phyloP scores from a whole-genome alignment of 2,113 vertebrate genomes.

The Syrmaticus mikado region DNA sequence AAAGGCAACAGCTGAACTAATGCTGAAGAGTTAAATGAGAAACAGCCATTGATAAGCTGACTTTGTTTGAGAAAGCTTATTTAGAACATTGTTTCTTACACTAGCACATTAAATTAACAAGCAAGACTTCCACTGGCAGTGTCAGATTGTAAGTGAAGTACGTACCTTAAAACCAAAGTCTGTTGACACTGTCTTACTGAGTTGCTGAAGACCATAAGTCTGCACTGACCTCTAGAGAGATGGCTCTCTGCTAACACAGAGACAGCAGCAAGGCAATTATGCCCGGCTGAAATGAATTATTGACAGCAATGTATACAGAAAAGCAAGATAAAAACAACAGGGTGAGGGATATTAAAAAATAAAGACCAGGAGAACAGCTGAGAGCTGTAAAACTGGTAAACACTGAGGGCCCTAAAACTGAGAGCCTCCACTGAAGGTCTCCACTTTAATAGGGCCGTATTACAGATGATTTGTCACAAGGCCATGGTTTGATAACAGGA shows the following conservation, averaged over 20 bases:
- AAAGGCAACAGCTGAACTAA: background rate
- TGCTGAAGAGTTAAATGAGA: background rate
- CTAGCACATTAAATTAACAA: background rate
- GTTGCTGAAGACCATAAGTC: background rate
- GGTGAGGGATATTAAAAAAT: background rate
- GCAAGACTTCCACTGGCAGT: background rate
- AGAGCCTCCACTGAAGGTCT: background rate
- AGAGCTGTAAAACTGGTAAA: background rate
- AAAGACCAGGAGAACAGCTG: background rate
- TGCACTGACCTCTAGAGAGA: background rate
- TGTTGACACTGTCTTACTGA: background rate
- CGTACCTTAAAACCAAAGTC: background rate
- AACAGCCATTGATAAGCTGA: background rate
- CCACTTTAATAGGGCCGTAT: rapidly evolving
- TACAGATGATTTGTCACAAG: background rate
- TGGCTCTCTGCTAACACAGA: background rate
- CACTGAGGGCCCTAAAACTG: background rate
- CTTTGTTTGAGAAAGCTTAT: background rate
- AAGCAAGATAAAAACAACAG: background rate
- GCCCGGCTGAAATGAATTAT: background rate
- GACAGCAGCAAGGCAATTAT: background rate
- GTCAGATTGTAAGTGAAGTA: background rate
- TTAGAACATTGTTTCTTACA: background rate
- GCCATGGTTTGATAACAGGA: background rate
- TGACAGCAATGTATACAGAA: background rate